Base-by-base conservation (phyloP, 2,113 vertebrate species). In the Megaleporinus macrocephalus region DNA sequence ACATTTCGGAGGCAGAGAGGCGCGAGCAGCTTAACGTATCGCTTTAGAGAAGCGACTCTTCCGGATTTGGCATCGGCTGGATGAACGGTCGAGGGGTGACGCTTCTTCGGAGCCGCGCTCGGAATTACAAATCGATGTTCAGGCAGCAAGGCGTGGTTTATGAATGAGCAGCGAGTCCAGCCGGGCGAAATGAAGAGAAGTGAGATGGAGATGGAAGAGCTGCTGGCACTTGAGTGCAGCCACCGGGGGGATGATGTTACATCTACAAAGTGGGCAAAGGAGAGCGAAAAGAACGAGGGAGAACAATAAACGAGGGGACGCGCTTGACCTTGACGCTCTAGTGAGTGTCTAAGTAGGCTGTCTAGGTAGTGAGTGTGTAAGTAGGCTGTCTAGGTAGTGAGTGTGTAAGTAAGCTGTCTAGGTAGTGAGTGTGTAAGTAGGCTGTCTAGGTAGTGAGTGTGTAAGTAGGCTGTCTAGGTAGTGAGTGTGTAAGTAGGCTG, bases 61-160 rank as follows among this genome's bases (percentile, higher is more conserved):
- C 16, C 91, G 84, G 91, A 92, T 92, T 87, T 87, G 93, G 90
- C 65, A 91, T 85, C 73, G 85, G 70, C 73, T 76, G 83, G 80
- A 85, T 88, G 89, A 89, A 89, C 84, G 84, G 82, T 86, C 83
- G 76, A 22, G 83, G 83, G 87, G 88, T 89, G 89, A 89, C 89
- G 87, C 83, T 86, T 83, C 53, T 73, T 80, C 61, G 20, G 74
- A 85, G 85, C 76, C 57, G 59, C 53, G 55, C 69, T 80, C 80
- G 59, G 91, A 89, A 91, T 93, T 36, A 89, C 87, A 91, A 89
- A 93, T 88, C 57, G 85, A 79, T 82, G 79, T 86, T 78, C 44
- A 72, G 59, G 30, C 33, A 76, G 51, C 41, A 33, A 55, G 73
- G 80, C 81, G 76, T 86, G 86, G 91, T 88, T 90, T 85, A 90